Conservation (phyloP, 35 echinoderm and acorn worm genomes). For the Nesometra sesokonis region DNA sequence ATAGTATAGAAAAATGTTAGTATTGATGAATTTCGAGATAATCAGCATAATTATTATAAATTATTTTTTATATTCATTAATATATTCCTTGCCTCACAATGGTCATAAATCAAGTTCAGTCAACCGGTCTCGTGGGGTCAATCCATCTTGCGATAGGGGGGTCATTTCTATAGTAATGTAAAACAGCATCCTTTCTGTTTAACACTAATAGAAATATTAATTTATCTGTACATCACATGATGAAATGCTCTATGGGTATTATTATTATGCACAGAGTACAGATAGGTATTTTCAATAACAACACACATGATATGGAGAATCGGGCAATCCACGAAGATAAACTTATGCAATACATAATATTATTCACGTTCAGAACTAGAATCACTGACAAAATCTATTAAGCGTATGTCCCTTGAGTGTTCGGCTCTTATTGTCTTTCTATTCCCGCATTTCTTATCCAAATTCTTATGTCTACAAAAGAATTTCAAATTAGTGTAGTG, state of each 20-base stretch:
- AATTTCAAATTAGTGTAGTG: not conserved
- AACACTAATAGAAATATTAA: not conserved
- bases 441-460: not conserved
- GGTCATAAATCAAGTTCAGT: not conserved
- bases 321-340: not conserved
- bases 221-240: not conserved
- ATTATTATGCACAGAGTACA: not conserved
- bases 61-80: not conserved
- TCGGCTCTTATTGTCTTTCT: not conserved
- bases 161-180: not conserved
- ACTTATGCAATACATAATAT: conserved; percentile 1
- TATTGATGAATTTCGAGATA: too few species aligned
- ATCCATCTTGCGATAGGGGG: not conserved
- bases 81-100: not conserved
- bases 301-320: not conserved
- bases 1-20: too few species aligned
- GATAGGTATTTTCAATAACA: not conserved
- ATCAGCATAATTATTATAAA: not conserved
- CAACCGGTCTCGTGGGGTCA: not conserved
- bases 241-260: not conserved
- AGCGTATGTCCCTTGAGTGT: not conserved
- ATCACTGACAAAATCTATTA: not conserved
- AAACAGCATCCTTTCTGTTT: not conserved
- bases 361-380: not conserved
- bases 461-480: not conserved